Conservation (phyloP, 2,797 vertebrate genomes). For the Botia kubotai region DNA sequence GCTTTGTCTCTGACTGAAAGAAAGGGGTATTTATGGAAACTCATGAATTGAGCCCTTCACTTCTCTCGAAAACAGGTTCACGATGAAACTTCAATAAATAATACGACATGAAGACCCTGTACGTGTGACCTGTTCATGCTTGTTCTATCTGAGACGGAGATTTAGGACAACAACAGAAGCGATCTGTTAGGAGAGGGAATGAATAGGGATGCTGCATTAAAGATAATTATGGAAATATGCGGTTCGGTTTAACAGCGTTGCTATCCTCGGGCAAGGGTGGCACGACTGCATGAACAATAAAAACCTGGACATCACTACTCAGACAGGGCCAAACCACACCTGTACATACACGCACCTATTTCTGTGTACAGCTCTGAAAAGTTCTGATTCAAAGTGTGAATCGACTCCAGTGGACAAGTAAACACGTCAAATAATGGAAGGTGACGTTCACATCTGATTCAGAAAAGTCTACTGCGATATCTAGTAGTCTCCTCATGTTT, state of each 20-base stretch:
- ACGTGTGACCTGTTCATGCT: constrained; percentile 32
- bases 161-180: constrained; percentile 24
- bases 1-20: not conserved
- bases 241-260: constrained; percentile 22
- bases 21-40: not conserved
- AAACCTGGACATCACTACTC: constrained; percentile 14
- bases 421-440: no score
- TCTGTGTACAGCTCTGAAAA: not conserved
- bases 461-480: not conserved
- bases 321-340: constrained; percentile 45
- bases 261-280: constrained; percentile 43
- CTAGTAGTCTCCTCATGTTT: not conserved
- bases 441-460: not conserved
- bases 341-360: constrained; percentile 37
- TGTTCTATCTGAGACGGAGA: constrained; percentile 17
- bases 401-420: no score
- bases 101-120: no score
- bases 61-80: no score
- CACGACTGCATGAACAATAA: constrained; percentile 14
- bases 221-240: constrained; percentile 52
- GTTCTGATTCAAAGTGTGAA: no score
- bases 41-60: not conserved
- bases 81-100: no score
- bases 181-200: constrained; percentile 31
- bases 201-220: constrained; percentile 43